Base-by-base conservation (phyloP, 1,140 invertebrate genomes). In the Penaeus chinensis region DNA sequence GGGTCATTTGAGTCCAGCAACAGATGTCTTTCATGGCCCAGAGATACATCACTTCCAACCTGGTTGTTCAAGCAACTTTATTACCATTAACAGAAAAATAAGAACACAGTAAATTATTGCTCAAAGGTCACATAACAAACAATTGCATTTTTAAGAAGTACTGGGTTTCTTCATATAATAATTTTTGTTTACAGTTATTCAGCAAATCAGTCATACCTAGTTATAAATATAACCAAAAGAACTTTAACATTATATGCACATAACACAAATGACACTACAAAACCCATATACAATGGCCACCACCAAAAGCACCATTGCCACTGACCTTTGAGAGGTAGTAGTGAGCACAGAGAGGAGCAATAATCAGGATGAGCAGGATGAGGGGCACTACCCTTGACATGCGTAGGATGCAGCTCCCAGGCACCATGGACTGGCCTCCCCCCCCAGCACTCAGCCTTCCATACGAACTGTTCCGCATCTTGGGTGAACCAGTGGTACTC, bases 1-100 rank as follows among this genome's bases (percentile, higher is more conserved):
- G 85, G 85, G 61, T 87, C 85, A 77, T 74, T 76, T 18, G 85
- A 81, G 81, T 87, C 85, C 60, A 87, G 62, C 19, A 87, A 65
- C 24, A 87, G 71, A 27, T 82, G 85, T 18, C 85, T 80, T 42
- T 87, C 85, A 54, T 87, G 85, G 60, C 79, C 65, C 60, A 82
- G 24, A 5, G 74, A 82, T 54, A 71, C 81, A 54, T 87, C 85
- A 76, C 80, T 76, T 22, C 77, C 85, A 54, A 74, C 85, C 85
- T 87, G n/a, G n/a, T n/a, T 63, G 61, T 24, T n/a, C 3, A 82
- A 61, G 16, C 20, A 60, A 82, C 63, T 32, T 54, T 54, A 16
- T 54, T 54, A 54, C 2, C 54, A 54, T 16, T 1, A 54, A 54
- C 54, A 54, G 54, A 54, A 54, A 54, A 13, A 54, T 54, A 54